phyloP scores from a whole-genome alignment of 2,797 vertebrate species.

The Cryptoprocta ferox region DNA sequence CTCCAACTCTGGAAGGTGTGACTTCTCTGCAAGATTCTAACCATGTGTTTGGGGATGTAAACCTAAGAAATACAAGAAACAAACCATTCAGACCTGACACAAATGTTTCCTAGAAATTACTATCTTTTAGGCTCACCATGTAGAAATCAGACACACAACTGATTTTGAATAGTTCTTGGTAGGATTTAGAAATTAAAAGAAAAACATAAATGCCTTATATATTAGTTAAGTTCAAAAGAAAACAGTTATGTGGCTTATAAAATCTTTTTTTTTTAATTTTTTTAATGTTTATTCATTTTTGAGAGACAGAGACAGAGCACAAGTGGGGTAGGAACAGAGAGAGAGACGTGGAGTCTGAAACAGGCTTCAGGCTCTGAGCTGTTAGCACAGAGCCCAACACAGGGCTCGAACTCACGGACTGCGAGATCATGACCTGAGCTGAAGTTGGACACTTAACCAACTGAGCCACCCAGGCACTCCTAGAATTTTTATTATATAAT shows the following conservation, averaged over 20 bases:
- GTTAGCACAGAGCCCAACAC: no score
- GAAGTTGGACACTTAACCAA: no score
- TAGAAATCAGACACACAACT: conserved; percentile 38
- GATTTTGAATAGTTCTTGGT: not conserved
- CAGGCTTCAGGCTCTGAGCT: no score
- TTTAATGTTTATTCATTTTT: no score
- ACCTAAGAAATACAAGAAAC: not conserved
- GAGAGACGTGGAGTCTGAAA: no score
- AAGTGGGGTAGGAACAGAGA: no score
- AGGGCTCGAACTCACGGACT: no score
- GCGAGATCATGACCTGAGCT: no score
- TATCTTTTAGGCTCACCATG: not conserved
- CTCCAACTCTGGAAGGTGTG: not conserved
- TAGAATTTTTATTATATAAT: not conserved
- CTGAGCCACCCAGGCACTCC: no score
- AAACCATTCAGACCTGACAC: conserved; percentile 4
- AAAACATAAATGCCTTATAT: not conserved
- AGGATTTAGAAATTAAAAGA: not conserved
- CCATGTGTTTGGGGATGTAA: not conserved
- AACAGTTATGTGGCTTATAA: not conserved
- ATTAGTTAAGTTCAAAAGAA: not conserved
- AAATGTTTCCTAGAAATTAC: not conserved
- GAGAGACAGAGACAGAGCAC: no score
- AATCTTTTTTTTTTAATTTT: not conserved
- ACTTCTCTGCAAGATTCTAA: conserved; percentile 18